Evolutionary conservation across 2,113 vertebrate species (phyloP).

Genomic region (Dasypus novemcinctus): DNA sequence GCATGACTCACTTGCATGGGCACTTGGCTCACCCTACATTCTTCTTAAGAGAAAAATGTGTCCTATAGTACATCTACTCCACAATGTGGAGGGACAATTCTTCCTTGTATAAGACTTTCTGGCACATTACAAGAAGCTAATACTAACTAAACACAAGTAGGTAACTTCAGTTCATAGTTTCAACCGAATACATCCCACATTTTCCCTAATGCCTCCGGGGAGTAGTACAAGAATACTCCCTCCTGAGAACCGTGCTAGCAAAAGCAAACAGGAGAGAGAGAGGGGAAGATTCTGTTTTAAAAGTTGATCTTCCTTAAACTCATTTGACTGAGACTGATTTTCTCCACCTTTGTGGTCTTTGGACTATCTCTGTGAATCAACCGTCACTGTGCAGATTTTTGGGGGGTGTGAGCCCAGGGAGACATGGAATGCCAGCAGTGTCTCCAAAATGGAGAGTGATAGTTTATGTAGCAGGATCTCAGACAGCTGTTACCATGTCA

Average conservation of each 20-base stretch:
- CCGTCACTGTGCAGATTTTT: background rate
- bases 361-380: background rate
- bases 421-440: background rate
- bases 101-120: background rate
- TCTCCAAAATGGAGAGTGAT: background rate
- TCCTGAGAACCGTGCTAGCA: background rate
- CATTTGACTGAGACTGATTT: background rate
- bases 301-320: background rate
- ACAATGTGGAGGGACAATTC: accelerated
- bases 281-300: background rate
- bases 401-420: background rate
- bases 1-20: too few species aligned
- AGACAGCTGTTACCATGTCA: background rate
- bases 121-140: background rate
- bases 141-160: background rate
- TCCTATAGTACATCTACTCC: background rate
- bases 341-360: background rate
- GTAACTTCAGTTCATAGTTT: background rate
- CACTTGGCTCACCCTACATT: too few species aligned
- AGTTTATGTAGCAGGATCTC: background rate
- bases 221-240: background rate
- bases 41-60: background rate
- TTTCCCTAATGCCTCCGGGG: background rate
- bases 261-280: background rate
- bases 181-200: background rate